Evolutionary conservation across 2,888 invertebrate species (phyloP), one percentile per base, ranked within the genome.

Genomic region (Heliconius ethilla): DNA sequence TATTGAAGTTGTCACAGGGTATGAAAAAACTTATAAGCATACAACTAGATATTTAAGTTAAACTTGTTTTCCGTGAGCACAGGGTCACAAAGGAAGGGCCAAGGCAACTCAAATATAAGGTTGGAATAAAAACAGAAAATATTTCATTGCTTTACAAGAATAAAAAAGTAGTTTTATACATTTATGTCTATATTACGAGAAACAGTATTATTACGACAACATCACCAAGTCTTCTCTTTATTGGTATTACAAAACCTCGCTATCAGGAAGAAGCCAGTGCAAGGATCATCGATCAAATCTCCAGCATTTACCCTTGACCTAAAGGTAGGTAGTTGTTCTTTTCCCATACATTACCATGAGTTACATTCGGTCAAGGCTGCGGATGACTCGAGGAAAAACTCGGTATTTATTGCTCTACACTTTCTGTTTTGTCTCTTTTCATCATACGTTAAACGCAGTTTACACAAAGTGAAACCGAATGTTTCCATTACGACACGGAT

Each of bases 331-430:
- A 10, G 45, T 77, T 75, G 85, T 89, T 86, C 87, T 89, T 90
- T 89, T 89, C 88, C 88, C 89, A 72, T 79, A 79, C 69, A 77
- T 86, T 87, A 86, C 84, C 85, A 87, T 81, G 83, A 84, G 83
- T 83, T 83, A 85, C 75, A 88, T 87, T 87, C 87, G 91, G 93
- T 92, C 93, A 92, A 92, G 92, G 93, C 90, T 90, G 89, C 90
- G 90, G 90, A 90, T 90, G 86, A 87, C 87, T 88, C 84, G 85
- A 87, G 87, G 89, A 89, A 89, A 90, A 87, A 79, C 59, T 70
- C 76, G 25, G 62, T 66, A 66, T 76, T 76, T 76, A 76, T 79
- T 65, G 55, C 59, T 51, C 62, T 62, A 75, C 78, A 76, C 79
- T 81, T 79, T 78, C 83, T 69, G 82, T 83, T 83, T 81, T 81